phyloP scores from a whole-genome alignment of 2,888 invertebrate species.

The Steromphala cineraria region DNA sequence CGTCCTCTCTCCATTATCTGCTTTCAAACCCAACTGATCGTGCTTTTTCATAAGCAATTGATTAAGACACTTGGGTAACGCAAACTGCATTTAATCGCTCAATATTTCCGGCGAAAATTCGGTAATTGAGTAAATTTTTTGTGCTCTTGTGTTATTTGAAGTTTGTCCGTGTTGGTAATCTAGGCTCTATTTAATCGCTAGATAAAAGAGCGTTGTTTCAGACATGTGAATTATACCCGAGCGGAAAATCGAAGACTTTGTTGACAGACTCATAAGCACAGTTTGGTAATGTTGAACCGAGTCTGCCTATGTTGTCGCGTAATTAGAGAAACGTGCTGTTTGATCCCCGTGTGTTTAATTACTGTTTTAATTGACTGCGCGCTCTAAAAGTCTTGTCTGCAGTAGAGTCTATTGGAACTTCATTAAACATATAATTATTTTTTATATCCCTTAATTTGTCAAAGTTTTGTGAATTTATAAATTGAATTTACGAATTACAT shows the following conservation, averaged over 20 bases:
- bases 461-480: too few relatives aligned
- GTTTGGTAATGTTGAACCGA: too few relatives aligned
- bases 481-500: too few relatives aligned
- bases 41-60: slow-evolving; percentile 5
- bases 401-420: too few relatives aligned
- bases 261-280: too few relatives aligned
- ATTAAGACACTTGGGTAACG: not conserved
- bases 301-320: too few relatives aligned
- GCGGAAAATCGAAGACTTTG: not conserved
- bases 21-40: slow-evolving; percentile 3
- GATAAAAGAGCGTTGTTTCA: not conserved
- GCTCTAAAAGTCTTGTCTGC: too few relatives aligned
- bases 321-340: too few relatives aligned
- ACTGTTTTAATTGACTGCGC: too few relatives aligned
- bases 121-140: not conserved
- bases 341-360: too few relatives aligned
- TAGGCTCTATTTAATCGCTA: not conserved
- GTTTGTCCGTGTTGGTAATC: not conserved
- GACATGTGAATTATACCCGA: not conserved
- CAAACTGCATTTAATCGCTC: not conserved
- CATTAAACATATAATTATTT: too few relatives aligned
- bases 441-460: too few relatives aligned
- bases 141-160: not conserved
- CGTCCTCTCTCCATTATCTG: not conserved
- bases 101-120: not conserved